Evolutionary conservation across 2,113 vertebrate genomes (phyloP).

Genomic region (zebrafish (Danio rerio)): DNA sequence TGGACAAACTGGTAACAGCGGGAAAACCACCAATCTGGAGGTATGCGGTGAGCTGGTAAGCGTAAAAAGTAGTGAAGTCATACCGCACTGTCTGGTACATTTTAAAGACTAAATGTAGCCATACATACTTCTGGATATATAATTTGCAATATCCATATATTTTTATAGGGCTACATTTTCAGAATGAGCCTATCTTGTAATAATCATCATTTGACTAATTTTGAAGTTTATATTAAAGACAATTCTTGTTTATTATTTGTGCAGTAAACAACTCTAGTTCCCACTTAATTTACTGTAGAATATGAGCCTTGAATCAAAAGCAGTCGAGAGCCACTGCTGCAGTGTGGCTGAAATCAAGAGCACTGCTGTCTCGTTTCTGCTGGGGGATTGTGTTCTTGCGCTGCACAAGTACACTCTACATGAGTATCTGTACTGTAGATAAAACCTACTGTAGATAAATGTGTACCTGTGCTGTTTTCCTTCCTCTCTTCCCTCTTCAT

Average conservation of each 20-base stretch:
- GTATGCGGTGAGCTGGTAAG: no score
- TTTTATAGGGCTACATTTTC: no score
- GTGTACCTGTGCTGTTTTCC: constrained; percentile 25
- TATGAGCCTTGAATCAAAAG: neutral
- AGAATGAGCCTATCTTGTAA: no score
- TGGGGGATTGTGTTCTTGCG: neutral
- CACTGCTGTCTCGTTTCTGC: neutral
- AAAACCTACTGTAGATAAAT: constrained; percentile 27
- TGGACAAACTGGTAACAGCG: no score
- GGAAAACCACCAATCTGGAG: no score
- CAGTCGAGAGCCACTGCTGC: neutral
- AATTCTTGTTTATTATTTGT: constrained; percentile 4
- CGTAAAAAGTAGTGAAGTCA: no score
- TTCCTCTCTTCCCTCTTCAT: constrained; percentile 15
- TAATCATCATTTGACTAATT: neutral
- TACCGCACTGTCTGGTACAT: no score
- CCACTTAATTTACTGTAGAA: neutral
- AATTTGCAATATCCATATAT: no score
- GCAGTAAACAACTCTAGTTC: neutral
- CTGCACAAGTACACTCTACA: constrained; percentile 17
- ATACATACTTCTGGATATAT: no score
- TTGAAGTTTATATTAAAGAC: neutral
- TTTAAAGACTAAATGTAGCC: no score
- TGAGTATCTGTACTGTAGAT: constrained; percentile 5
- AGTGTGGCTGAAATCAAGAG: constrained; percentile 5